These are phyloP conservation scores for Drosophila lacteicornis DNA, from an alignment of 1,140 invertebrate species.

Conservation along the genomic window DNA sequence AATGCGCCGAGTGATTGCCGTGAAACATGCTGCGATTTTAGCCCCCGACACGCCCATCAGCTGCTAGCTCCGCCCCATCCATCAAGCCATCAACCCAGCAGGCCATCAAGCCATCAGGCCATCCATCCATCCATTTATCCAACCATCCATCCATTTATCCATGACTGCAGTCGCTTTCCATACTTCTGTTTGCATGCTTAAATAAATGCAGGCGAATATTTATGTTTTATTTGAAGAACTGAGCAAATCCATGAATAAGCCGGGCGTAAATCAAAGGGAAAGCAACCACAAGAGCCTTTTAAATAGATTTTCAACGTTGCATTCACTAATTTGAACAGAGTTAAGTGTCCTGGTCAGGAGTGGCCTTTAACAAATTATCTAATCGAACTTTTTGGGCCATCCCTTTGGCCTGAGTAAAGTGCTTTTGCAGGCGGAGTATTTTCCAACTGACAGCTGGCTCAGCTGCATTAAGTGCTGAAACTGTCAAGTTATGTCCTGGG, in stretches of 20 bases:
- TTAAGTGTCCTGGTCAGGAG: constrained; percentile 14
- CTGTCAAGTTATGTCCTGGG: constrained; percentile 17
- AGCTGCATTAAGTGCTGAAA: constrained; percentile 49
- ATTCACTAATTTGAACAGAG: constrained; percentile 13
- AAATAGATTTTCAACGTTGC: neutral
- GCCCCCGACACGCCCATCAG: constrained; percentile 31
- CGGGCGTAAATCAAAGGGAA: constrained; percentile 9
- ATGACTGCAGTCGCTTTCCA: constrained; percentile 29
- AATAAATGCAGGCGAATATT: constrained; percentile 52
- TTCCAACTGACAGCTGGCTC: constrained; percentile 50
- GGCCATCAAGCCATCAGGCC: constrained; percentile 5
- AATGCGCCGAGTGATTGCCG: constrained; percentile 64
- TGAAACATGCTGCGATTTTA: constrained; percentile 47
- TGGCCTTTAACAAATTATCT: constrained; percentile 47
- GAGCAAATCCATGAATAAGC: constrained; percentile 36
- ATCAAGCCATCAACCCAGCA: constrained; percentile 17
- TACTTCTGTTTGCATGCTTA: constrained; percentile 62
- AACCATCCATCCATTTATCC: constrained; percentile 24
- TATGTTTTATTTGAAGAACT: constrained; percentile 22
- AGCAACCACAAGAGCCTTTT: constrained; percentile 5
- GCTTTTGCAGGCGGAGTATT: constrained; percentile 15
- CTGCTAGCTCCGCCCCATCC: constrained; percentile 16
- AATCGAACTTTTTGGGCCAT: constrained; percentile 27
- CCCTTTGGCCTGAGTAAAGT: constrained; percentile 6
- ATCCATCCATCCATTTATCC: constrained; percentile 14